Conservation (phyloP, 2,797 vertebrate species). For the Parotocinclus haroldoi region DNA sequence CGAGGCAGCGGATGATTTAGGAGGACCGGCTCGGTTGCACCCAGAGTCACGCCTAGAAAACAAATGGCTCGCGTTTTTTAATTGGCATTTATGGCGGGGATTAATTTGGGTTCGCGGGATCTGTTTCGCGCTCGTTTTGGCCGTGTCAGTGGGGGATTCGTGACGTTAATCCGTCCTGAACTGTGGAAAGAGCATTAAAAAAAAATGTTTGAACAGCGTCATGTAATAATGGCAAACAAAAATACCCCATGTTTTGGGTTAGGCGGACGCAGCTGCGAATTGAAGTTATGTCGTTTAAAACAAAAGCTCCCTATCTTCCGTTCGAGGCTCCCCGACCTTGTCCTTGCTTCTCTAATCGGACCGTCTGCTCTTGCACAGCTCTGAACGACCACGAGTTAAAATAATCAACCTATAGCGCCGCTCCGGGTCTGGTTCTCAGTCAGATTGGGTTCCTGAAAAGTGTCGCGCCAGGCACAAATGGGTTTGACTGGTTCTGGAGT, state of each 20-base stretch:
- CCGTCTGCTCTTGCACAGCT: constrained; percentile 8
- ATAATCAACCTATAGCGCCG: constrained; percentile 20
- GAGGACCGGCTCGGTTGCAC: constrained; percentile 14
- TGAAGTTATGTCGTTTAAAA: too few species aligned
- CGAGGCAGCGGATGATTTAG: constrained; percentile 20
- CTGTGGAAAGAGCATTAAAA: too few species aligned
- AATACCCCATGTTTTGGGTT: too few species aligned
- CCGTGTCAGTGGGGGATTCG: too few species aligned
- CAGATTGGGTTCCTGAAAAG: constrained; percentile 34
- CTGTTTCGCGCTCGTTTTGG: too few species aligned
- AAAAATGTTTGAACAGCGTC: too few species aligned
- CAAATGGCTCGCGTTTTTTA: constrained; percentile 10
- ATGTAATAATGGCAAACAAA: too few species aligned
- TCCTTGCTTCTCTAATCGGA: constrained; percentile 3
- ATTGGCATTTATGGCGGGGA: constrained; percentile 10
- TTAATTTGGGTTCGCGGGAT: too few species aligned
- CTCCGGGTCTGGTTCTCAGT: constrained; percentile 16
- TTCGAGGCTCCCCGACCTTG: constrained; percentile 21
- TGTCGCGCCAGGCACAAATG: not conserved
- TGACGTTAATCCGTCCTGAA: too few species aligned
- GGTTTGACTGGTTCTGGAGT: constrained; percentile 24
- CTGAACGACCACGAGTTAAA: constrained; percentile 10
- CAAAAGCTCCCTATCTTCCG: not conserved
- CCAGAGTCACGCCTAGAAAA: constrained; percentile 7
- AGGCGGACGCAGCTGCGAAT: too few species aligned